Evolutionary conservation across 2,113 vertebrate species (phyloP).

Genomic region (Chrysemys picta): DNA sequence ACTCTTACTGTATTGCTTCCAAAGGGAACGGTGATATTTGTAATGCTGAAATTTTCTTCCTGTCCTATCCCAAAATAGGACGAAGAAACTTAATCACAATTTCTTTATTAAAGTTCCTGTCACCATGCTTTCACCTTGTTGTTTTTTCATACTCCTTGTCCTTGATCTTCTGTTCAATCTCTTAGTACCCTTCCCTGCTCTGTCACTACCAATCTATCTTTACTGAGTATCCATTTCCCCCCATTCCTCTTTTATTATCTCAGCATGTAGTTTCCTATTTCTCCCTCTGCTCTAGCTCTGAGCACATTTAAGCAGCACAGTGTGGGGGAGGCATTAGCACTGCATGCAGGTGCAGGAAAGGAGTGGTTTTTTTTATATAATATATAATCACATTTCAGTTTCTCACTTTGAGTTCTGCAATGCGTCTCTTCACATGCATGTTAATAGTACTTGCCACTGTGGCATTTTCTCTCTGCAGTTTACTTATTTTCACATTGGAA

Average conservation of each 20-base stretch:
- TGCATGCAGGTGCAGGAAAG: constrained; percentile 44
- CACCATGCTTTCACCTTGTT: not conserved
- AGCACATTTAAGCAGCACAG: constrained; percentile 2
- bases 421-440: constrained; percentile 9
- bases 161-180: not conserved
- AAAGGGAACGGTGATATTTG: not conserved
- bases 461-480: constrained; percentile 1
- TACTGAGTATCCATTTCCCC: not conserved
- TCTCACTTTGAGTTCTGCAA: constrained; percentile 45
- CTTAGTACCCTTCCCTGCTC: not conserved
- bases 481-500: not conserved
- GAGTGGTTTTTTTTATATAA: constrained; percentile 29
- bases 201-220: not conserved
- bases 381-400: not conserved
- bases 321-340: constrained; percentile 30
- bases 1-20: not conserved
- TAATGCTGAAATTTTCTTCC: not conserved
- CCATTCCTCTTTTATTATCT: not conserved
- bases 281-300: constrained; percentile 10
- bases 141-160: not conserved
- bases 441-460: not conserved
- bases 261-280: not conserved
- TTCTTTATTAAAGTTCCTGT: not conserved
- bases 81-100: not conserved
- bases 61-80: not conserved